Conservation (phyloP, 2,797 vertebrate species). For the Pampus argenteus region DNA sequence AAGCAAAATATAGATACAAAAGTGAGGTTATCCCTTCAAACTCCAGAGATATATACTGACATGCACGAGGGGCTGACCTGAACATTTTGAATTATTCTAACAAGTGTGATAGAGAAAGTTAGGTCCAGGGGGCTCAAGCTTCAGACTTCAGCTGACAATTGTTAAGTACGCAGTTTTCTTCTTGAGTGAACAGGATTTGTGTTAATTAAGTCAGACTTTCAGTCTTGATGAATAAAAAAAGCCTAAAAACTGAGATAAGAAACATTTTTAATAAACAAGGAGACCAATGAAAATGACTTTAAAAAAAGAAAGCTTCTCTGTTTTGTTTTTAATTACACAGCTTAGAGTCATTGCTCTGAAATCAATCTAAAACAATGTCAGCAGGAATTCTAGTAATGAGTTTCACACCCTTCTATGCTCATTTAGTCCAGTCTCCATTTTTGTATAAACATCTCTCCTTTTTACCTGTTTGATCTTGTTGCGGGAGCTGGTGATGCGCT, state of each 20-base stretch:
- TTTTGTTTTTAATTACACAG: conserved; percentile 14
- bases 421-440: background rate
- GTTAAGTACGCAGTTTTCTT: conserved; percentile 12
- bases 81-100: background rate
- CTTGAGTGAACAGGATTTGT: conserved; percentile 26
- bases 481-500: conserved; percentile 96
- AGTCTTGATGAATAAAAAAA: conserved; percentile 3
- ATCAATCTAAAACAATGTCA: background rate
- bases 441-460: background rate
- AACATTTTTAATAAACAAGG: background rate
- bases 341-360: conserved; percentile 12
- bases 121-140: background rate
- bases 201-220: conserved; percentile 18
- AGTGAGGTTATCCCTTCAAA: background rate
- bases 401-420: background rate
- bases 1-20: background rate
- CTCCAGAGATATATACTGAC: background rate
- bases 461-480: conserved; percentile 96
- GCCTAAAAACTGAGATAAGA: conserved; percentile 1
- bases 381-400: background rate
- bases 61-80: background rate
- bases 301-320: conserved; percentile 1
- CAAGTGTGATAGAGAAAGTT: background rate
- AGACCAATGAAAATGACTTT: conserved; percentile 6
- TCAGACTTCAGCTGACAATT: background rate